Evolutionary conservation across 2,113 vertebrate species (phyloP), one percentile per base, ranked within the genome.

Genomic region (Monopterus albus): DNA sequence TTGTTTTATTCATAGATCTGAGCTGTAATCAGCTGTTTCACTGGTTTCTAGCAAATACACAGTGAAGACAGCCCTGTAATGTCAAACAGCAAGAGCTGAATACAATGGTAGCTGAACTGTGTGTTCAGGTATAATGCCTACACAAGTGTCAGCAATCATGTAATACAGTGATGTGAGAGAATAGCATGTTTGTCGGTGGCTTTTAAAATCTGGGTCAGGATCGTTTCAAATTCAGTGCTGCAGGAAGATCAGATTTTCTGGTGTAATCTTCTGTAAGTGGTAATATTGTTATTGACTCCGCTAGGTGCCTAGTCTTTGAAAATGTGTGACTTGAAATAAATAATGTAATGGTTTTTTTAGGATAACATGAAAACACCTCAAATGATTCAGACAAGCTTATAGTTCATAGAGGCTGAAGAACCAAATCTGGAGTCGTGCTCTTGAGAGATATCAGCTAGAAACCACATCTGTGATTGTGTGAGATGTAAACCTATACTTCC

Each of bases 1-100:
- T 45, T 61, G 61, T 83, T 87, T 78, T 73, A 73, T 79, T 77
- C 60, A 66, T 69, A n/a, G 14, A 35, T 57, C 23, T 29, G 26
- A 23, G 69, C 82, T 63, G 45, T 15, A 62, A 70, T 67, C 55
- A 59, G 66, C 55, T 63, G 39, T 43, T 75, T 77, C 11, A 4
- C 38, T 15, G 35, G 40, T 39, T 14, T 55, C 21, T 17, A 20
- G 21, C 14, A 42, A 59, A 61, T 35, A 6, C 35, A 78, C 26
- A 26, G 36, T 23, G 11, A 49, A 52, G 3, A 15, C 3, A 2
- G 23, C 20, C n/a, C 11, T 9, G 3, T 42, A 6, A 68, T 51
- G 39, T 36, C 0, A 7, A 15, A 42, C 58, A 18, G 9, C 39
- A 38, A 26, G 25, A 72, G 35, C 39, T 45, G 29, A 78, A 59